Percentiles rank a stretch among this genome's conserved stretches.
phyloP scores from a whole-genome alignment of 2,113 vertebrate genomes.

The Madoqua kirkii region DNA sequence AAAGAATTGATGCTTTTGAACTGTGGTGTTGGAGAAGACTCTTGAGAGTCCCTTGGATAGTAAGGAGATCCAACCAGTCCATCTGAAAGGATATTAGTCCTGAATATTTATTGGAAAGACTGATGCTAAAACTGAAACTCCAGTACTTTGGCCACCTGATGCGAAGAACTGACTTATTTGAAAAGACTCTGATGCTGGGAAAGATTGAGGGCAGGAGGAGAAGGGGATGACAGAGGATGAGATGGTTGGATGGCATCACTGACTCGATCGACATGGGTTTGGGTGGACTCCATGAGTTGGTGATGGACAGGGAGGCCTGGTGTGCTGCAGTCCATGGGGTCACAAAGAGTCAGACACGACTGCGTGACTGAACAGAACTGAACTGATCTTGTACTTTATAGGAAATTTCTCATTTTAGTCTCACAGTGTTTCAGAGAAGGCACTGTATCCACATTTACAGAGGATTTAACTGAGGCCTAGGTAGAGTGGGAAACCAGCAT shows the following conservation, averaged over 20 bases:
- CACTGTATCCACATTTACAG: background rate
- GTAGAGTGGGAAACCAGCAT: background rate
- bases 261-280: background rate
- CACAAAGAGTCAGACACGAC: fast-evolving
- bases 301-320: background rate
- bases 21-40: background rate
- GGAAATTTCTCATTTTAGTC: background rate
- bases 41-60: background rate
- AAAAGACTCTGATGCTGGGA: background rate
- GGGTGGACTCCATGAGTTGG: background rate
- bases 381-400: background rate
- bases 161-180: background rate
- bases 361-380: background rate
- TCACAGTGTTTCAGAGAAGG: background rate
- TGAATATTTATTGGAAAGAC: background rate
- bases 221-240: background rate
- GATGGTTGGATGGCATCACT: background rate
- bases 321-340: background rate
- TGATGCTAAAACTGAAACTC: background rate
- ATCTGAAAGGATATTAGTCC: background rate
- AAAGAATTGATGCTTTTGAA: background rate
- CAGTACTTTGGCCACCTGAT: background rate
- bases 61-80: background rate
- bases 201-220: background rate
- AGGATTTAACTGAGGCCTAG: background rate